Base-by-base conservation (phyloP, 2,888 invertebrate genomes). In the Thecocarcelia acutangulata region DNA sequence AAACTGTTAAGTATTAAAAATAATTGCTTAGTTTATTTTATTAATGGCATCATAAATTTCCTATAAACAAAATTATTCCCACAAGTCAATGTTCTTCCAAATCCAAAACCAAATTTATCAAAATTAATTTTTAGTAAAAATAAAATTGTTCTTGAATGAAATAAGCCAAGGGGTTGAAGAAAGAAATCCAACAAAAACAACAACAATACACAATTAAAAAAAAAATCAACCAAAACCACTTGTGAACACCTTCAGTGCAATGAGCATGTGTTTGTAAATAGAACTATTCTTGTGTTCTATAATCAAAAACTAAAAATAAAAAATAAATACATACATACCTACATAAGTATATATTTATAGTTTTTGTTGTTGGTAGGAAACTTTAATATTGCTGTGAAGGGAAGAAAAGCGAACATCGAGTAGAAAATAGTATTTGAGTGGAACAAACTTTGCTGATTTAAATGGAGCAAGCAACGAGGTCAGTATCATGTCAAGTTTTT, bases 301-400 rank as follows among this genome's bases (percentile, higher is more conserved):
- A 33, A 52, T 69, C 33, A n/a, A 61, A 9, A 54, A 44, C 44
- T 68, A 61, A 61, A 61, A 76, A 68, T 69, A 56, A n/a, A 59
- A 56, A 19, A 44, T 24, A n/a, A n/a, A n/a, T n/a, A n/a, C n/a
- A n/a, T n/a, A n/a, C n/a, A n/a, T n/a, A n/a, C n/a, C n/a, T n/a
- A n/a, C n/a, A n/a, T n/a, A n/a, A n/a, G n/a, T n/a, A n/a, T n/a
- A 17, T 13, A 63, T 33, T 28, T 33, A 37, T 33, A 33, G 9
- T 33, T 50, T 28, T 24, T 50, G 24, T 17, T 8, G 11, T n/a
- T 0, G 8, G 17, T n/a, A 5, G 52, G 50, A 15, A 54, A 15
- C 12, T 15, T 56, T 8, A 13, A 37, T 21, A 2, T 3, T 12
- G 8, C 12, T 9, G 8, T 13, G 59, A 13, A 13, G 13, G 12